A percentile compares a stretch with the other conserved stretches of the same genome.
These are phyloP conservation scores for Batillaria attramentaria DNA, from an alignment of 1,140 invertebrate genomes.

Conservation along the genomic window DNA sequence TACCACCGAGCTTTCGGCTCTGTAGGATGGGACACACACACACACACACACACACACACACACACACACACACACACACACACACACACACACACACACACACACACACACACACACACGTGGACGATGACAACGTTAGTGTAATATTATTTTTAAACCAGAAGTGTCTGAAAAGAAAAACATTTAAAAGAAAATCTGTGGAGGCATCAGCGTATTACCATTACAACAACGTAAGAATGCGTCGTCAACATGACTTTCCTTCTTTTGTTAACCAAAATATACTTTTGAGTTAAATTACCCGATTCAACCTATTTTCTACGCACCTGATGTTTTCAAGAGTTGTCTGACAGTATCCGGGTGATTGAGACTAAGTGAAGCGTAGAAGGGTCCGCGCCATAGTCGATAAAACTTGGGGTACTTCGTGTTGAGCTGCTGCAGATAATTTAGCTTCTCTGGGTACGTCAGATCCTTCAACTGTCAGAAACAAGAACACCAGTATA, in stretches of 20 bases:
- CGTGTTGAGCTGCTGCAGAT: conserved; percentile 8
- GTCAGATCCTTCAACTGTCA: neutral
- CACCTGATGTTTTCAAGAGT: conserved; percentile 53
- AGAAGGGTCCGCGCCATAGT: conserved; percentile 40
- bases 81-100: no score
- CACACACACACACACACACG: no score
- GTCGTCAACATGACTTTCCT: no score
- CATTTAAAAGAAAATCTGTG: no score
- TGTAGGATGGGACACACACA: conserved; percentile 30
- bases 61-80: neutral
- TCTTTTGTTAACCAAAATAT: no score
- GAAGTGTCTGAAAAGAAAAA: no score
- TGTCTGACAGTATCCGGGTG: conserved; percentile 51
- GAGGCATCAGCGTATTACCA: no score
- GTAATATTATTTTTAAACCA: no score
- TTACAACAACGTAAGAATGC: no score
- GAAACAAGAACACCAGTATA: neutral
- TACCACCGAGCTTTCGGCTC: conserved; percentile 59
- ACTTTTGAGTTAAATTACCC: no score
- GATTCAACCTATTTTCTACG: neutral
- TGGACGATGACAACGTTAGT: no score
- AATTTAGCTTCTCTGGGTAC: neutral
- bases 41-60: neutral
- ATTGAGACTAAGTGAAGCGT: conserved; percentile 35
- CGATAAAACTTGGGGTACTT: conserved; percentile 43